Percentiles rank a stretch among this genome's conserved stretches.
Evolutionary conservation across 1,140 invertebrate genomes (phyloP).

Genomic region (Chrysopa pallens): DNA sequence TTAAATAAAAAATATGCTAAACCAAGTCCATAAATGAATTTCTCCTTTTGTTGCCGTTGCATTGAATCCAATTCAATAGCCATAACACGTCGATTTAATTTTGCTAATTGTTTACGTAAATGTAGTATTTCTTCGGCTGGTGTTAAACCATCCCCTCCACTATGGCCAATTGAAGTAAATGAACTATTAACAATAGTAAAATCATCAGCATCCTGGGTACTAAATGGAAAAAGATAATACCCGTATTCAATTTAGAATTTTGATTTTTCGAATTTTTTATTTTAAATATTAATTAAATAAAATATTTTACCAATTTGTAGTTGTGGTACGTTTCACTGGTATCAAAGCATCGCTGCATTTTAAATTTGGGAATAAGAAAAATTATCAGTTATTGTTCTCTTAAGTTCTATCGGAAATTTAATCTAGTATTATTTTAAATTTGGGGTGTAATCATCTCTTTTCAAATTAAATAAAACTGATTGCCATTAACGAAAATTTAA

Average conservation of each 20-base stretch:
- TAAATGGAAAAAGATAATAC: background rate
- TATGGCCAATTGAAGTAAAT: constrained; percentile 33
- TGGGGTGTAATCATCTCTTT: too few relatives aligned
- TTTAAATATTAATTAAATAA: too few relatives aligned
- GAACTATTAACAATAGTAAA: constrained; percentile 32
- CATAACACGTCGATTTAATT: constrained; percentile 68
- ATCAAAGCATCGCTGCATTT: too few relatives aligned
- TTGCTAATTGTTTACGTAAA: constrained; percentile 62
- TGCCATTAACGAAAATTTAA: too few relatives aligned
- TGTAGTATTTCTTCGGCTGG: constrained; percentile 63
- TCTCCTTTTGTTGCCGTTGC: constrained; percentile 62
- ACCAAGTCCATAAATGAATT: constrained; percentile 61
- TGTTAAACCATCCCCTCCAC: constrained; percentile 45
- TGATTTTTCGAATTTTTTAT: background rate
- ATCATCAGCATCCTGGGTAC: background rate
- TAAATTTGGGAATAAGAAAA: too few relatives aligned
- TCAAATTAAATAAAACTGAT: too few relatives aligned
- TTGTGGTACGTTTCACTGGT: too few relatives aligned
- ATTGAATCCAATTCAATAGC: constrained; percentile 64
- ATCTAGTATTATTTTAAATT: too few relatives aligned
- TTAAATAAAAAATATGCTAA: constrained; percentile 71
- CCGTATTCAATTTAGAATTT: background rate
- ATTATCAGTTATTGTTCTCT: too few relatives aligned
- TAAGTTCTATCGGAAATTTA: too few relatives aligned
- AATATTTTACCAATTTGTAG: too few relatives aligned